Evolutionary conservation across 2,113 vertebrate genomes (phyloP), one percentile per base, ranked within the genome.

Genomic region (Panthera leo): DNA sequence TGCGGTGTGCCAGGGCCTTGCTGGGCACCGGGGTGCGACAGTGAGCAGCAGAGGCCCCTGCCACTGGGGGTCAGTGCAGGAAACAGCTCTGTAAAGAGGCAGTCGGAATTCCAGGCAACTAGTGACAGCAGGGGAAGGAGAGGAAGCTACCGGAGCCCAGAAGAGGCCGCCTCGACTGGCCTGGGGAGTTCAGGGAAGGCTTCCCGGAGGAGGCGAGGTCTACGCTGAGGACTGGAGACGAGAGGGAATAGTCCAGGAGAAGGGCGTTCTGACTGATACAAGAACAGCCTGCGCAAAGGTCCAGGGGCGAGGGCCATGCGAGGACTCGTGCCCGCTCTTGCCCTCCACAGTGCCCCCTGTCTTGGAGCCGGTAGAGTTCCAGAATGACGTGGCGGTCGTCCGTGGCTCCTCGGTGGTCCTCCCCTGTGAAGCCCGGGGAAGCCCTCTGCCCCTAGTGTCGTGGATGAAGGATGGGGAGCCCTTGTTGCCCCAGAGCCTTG

Each of bases 401-500:
- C 91, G 96, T 45, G 99, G 99, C 39, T 99, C 99, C 0, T 65
- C 98, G 1, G 99, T 99, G 91, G 99, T 99, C 0, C 98, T 99
- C 80, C 99, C 99, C 10, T 99, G 99, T 0, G 98, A 99, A 95
- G 99, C 99, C 34, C 99, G 97, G 0, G 99, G 99, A 10, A 97
- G 98, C 15, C 99, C 99, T 1, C 98, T 98, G 14, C 99, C 99
- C 0, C 97, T 97, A 0, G 98, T 99, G 63, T 99, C 99, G 0
- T 99, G 99, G 99, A 93, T 99, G 98, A 99, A 99, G 97, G 99
- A 99, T 0, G 98, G 99, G 27, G 97, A 99, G 89, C 99, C 99
- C 0, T 98, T 99, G 82, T 98, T 97, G 0, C 87, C 97, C 63
- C 99, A 99, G 84, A 98, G 98, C 51, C 98, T 99, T 13, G 97